Percentiles rank a stretch among this genome's conserved stretches.
Evolutionary conservation across 2,113 vertebrate species (phyloP).

Genomic region (Macrotus californicus): DNA sequence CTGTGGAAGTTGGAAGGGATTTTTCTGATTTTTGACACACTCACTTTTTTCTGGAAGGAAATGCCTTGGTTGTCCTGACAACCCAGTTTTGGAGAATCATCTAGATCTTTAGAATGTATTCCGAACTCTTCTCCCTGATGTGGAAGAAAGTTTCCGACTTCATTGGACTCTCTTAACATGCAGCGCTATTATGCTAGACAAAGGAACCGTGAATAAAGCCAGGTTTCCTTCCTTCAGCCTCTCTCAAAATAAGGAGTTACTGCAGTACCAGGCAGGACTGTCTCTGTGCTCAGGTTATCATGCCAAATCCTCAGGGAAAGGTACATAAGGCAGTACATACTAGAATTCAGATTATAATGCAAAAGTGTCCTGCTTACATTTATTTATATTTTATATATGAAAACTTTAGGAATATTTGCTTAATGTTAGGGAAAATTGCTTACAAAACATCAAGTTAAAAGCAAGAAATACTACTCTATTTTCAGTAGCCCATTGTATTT

Average conservation of each 20-base stretch:
- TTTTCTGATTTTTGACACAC: background rate
- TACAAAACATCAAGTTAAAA: background rate
- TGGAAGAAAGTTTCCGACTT: background rate
- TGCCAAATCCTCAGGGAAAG: background rate
- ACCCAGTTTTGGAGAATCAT: background rate
- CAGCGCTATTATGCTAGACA: background rate
- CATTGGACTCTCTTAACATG: background rate
- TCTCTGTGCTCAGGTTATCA: background rate
- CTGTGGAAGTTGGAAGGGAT: background rate
- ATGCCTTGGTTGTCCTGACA: background rate
- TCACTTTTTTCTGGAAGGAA: background rate
- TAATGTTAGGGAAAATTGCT: background rate
- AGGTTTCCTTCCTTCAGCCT: background rate
- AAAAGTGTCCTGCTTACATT: background rate
- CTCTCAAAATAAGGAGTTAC: background rate
- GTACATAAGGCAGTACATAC: background rate
- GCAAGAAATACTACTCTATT: background rate
- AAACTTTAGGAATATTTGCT: background rate
- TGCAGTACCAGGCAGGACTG: background rate
- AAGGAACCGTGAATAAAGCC: accelerated
- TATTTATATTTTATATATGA: background rate
- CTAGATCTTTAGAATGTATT: background rate
- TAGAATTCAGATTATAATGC: background rate
- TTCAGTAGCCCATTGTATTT: background rate
- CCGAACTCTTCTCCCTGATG: background rate